Percentiles rank a stretch among this genome's conserved stretches.
These are phyloP conservation scores for Haliclystus octoradiatus DNA, from an alignment of 30 jellyfish, hydroid and myxozoan genomes.

Conservation along the genomic window DNA sequence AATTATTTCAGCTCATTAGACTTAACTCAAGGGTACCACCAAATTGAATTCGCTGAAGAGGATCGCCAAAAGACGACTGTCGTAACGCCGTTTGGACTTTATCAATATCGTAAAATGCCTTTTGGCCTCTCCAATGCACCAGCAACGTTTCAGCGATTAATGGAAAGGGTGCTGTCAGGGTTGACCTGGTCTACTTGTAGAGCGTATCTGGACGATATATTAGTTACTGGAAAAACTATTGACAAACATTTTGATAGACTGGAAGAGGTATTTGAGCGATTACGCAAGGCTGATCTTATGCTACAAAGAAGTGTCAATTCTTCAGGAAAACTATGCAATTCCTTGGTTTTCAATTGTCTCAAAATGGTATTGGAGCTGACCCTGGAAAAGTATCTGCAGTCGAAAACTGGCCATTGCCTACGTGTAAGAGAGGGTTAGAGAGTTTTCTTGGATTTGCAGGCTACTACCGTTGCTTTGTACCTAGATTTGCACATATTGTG, in stretches of 20 bases:
- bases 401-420: slow-evolving; percentile 7
- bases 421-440: slow-evolving; percentile 11
- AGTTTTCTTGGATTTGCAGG: slow-evolving; percentile 41
- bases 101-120: slow-evolving; percentile 18
- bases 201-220: slow-evolving; percentile 38
- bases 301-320: slow-evolving; percentile 25
- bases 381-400: slow-evolving; percentile 23
- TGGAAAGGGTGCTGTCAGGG: slow-evolving; percentile 34
- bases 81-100: too few species aligned
- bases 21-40: slow-evolving; percentile 32
- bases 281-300: slow-evolving; percentile 17
- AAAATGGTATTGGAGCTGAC: slow-evolving; percentile 15
- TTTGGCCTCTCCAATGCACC: slow-evolving; percentile 44
- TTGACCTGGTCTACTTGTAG: slow-evolving; percentile 26
- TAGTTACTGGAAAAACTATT: slow-evolving; percentile 2
- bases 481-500: not conserved
- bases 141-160: slow-evolving; percentile 50
- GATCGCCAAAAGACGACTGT: too few species aligned
- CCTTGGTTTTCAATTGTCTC: slow-evolving; percentile 17
- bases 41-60: slow-evolving; percentile 10
- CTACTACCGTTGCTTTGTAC: slow-evolving; percentile 10
- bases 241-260: slow-evolving; percentile 18
- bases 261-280: slow-evolving; percentile 11
- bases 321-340: slow-evolving; percentile 20
- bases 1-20: slow-evolving; percentile 21